Base-by-base conservation (phyloP, 2,797 vertebrate genomes). In the Orientallactaga sibirica region DNA sequence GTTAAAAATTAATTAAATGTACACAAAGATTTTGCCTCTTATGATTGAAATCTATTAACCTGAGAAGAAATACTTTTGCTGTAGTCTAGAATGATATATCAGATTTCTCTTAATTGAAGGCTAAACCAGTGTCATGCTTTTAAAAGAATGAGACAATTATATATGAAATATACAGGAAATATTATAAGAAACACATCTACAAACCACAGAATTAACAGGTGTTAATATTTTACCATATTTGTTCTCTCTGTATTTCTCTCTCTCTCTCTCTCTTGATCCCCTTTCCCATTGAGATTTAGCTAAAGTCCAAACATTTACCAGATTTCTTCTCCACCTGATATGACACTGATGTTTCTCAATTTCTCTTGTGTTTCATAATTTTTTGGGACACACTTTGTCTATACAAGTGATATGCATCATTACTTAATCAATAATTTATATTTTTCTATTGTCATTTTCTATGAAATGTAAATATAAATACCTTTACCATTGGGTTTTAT, bases 191-290 rank as follows among this genome's bases (percentile, higher is more conserved):
- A 62, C 5, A 61, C 3, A 15, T 14, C 19, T 67, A 25, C 6
- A 79, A 25, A 79, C 43, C 5, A 7, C 7, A 67, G 27, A 37
- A 2, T 25, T 58, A 55, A 12, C 18, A 74, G 10, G 73, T 73
- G 1, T 89, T 67, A 81, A 66, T 58, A 78, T 90, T 93, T 88
- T 70, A 19, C 10, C 5, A 29, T 52, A 37, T 81, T 94, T 73
- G 9, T 20, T 82, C 55, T 58, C 12, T 58, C 55, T 58, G 12
- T 58, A 16, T 75, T 29, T 75, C 2, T 22, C 41, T 18, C 73
- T 62, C 58, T 58, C 14, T 74, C 18, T 82, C 15, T 79, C 16
- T 41, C 12, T 33, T 33, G 33, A 90, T 68, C 55, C 55, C 55
- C 12, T 58, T 12, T 58, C 55, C 14, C 55, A 58, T 81, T 33